These are phyloP conservation scores for Capromys pilorides DNA, from an alignment of 2,797 vertebrate genomes.

Conservation along the genomic window DNA sequence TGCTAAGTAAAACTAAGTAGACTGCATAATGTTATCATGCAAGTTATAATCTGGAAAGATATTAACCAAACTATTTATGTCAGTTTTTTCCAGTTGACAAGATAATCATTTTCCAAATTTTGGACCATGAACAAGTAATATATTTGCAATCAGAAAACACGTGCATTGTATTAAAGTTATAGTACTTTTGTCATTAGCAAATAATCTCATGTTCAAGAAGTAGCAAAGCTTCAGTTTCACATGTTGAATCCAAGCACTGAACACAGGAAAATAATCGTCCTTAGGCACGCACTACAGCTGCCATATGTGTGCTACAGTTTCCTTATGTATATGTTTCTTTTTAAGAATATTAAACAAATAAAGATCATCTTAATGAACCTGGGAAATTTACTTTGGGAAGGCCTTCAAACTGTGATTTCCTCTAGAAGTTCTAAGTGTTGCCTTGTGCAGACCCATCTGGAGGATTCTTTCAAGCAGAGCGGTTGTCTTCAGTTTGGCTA, in stretches of 20 bases:
- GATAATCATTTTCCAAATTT: slow-evolving; percentile 8
- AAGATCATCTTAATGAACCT: slow-evolving; percentile 12
- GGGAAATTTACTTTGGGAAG: background rate
- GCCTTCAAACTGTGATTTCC: background rate
- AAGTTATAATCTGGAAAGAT: slow-evolving; percentile 1
- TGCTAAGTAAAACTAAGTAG: background rate
- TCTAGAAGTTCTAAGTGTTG: background rate
- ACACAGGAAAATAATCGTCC: background rate
- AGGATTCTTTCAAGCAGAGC: background rate
- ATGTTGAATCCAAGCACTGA: slow-evolving; percentile 3
- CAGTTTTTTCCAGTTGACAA: background rate
- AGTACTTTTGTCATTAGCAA: background rate
- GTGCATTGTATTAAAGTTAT: background rate
- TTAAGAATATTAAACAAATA: background rate
- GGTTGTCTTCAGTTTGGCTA: background rate
- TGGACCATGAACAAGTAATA: background rate
- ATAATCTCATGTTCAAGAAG: background rate
- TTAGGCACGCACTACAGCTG: background rate
- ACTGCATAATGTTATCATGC: background rate
- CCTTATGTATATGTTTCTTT: background rate
- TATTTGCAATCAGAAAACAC: background rate
- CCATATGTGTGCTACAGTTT: background rate
- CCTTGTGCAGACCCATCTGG: background rate
- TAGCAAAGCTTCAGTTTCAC: background rate
- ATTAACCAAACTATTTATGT: background rate